Base-by-base conservation (phyloP, 2,113 vertebrate genomes). In the Zingel zingel region DNA sequence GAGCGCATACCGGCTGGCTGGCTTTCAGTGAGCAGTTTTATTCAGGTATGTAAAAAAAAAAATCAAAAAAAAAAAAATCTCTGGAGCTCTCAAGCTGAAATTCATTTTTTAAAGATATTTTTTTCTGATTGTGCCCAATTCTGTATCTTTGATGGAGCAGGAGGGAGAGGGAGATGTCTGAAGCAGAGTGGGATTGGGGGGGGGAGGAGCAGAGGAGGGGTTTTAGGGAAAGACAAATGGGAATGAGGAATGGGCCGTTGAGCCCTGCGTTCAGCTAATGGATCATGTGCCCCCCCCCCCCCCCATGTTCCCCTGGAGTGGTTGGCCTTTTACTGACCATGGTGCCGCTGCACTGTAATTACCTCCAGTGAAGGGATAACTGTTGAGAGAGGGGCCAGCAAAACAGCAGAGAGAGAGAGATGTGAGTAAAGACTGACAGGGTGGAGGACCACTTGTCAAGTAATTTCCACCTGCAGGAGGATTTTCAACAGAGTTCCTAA, bases 241-340 rank as follows among this genome's bases (percentile, higher is more conserved):
- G 86, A 78, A 88, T 84, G 91, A 93, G 79, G 81, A 92, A 90
- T 86, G 84, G 81, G 68, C 81, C 83, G 64, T 89, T 77, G 77
- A 90, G 92, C 86, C 77, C 83, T 47, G 74, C 27, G 88, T 83
- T 89, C 82, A 67, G 88, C 87, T 94, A 94, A 94, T 94, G 92
- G 93, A 93, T 93, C 93, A 91, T 86, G 77, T 47, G 77, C 77
- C 85, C 27, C n/a, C n/a, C n/a, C n/a, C n/a, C n/a, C n/a, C n/a
- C n/a, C 27, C 27, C 27, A 27, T 27, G 27, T 87, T 83, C 83
- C 82, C 82, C 87, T 53, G 81, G 85, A 93, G 90, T 87, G 83
- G 83, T 74, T 21, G 76, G 78, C 78, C 76, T 86, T 66, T 82
- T 77, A 78, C 89, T 83, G 84, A 81, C 89, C 81, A 27, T 8